Percentiles rank a stretch among this genome's conserved stretches.
phyloP scores from a whole-genome alignment of 2,797 vertebrate genomes.

The Sylvia borin region DNA sequence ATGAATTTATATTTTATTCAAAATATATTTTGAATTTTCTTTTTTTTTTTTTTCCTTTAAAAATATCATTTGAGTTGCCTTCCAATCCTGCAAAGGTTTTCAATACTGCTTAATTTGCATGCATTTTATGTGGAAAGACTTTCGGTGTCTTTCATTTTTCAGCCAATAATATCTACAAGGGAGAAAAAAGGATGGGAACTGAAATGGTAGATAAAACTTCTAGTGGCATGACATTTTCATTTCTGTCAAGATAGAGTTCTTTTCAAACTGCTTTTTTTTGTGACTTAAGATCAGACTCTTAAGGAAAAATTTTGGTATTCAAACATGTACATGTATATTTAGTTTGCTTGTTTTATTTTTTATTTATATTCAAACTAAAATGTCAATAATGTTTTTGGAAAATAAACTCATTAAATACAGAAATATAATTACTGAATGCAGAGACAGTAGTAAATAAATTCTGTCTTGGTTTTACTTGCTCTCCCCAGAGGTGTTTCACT shows the following conservation, averaged over 20 bases:
- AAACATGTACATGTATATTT: background rate
- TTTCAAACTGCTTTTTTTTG: background rate
- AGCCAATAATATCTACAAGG: background rate
- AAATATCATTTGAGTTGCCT: background rate
- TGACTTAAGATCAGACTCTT: background rate
- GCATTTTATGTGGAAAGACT: background rate
- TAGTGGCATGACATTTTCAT: background rate
- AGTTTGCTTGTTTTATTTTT: background rate
- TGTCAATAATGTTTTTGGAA: background rate
- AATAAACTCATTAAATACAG: background rate
- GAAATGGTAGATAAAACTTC: background rate
- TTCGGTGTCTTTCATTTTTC: background rate
- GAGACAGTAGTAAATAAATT: background rate
- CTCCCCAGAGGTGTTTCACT: conserved; percentile 91
- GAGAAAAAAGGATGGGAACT: background rate
- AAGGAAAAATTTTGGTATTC: background rate
- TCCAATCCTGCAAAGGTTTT: background rate
- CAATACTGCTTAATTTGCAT: background rate
- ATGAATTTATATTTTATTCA: background rate
- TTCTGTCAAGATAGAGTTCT: background rate
- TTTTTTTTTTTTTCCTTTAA: background rate
- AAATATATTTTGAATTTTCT: background rate
- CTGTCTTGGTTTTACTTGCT: background rate
- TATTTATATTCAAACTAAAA: background rate
- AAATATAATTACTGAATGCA: background rate